These are phyloP conservation scores for Agrilus mali DNA, from an alignment of 2,888 invertebrate species.

Conservation along the genomic window DNA sequence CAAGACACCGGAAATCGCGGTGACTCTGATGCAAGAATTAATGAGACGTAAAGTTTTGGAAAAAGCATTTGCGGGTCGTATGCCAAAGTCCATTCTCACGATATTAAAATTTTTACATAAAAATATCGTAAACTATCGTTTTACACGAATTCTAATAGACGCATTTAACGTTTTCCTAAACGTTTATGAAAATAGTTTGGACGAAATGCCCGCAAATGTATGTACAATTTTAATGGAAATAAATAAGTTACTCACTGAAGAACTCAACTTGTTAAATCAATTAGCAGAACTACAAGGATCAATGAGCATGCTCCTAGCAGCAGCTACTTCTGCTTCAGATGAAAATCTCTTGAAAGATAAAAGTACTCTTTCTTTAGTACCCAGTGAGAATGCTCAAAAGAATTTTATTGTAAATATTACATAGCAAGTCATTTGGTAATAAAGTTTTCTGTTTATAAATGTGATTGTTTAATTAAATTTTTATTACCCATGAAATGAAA, in stretches of 20 bases:
- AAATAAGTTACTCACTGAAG: slow-evolving; percentile 47
- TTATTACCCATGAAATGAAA: no score
- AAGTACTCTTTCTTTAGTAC: slow-evolving; percentile 18
- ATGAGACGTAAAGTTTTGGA: slow-evolving; percentile 68
- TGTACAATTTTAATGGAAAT: slow-evolving; percentile 49
- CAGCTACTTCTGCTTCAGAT: slow-evolving; percentile 42
- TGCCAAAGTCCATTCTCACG: slow-evolving; percentile 48
- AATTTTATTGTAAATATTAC: slow-evolving; percentile 45
- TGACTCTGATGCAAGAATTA: slow-evolving; percentile 75
- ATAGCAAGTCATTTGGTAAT: slow-evolving; percentile 5
- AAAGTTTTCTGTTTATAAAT: no score
- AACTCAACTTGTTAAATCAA: slow-evolving; percentile 52
- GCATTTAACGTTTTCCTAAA: slow-evolving; percentile 64
- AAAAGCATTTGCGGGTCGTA: slow-evolving; percentile 61
- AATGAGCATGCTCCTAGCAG: slow-evolving; percentile 50
- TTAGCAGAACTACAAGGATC: slow-evolving; percentile 57
- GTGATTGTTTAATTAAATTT: no score
- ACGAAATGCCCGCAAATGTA: slow-evolving; percentile 47
- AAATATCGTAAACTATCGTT: slow-evolving; percentile 56
- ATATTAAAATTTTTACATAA: slow-evolving; percentile 65
- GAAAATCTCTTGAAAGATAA: slow-evolving; percentile 23
- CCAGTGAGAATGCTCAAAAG: slow-evolving; percentile 38
- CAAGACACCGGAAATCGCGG: slow-evolving; percentile 62
- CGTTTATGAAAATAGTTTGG: slow-evolving; percentile 54
- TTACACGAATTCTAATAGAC: slow-evolving; percentile 61